Evolutionary conservation across 2,113 vertebrate species (phyloP).

Genomic region (Ceyx melanurus): DNA sequence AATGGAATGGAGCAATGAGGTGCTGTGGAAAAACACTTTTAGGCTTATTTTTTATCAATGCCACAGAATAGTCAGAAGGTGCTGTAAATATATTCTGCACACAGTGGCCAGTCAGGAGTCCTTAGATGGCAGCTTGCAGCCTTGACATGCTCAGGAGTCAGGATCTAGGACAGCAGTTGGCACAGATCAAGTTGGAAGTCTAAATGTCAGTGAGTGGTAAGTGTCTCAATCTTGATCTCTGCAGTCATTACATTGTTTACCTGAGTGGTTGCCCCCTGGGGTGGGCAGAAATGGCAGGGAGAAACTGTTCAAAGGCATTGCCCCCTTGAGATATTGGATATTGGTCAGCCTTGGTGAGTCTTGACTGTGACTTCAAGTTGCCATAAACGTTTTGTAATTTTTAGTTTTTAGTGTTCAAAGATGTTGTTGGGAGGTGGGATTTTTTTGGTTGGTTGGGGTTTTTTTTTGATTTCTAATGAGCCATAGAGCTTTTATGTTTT

Average conservation of each 20-base stretch:
- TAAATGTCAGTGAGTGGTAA: slow-evolving; percentile 57
- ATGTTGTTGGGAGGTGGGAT: too few relatives aligned
- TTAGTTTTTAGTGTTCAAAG: neutral
- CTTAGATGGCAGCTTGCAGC: slow-evolving; percentile 5
- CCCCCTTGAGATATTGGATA: neutral
- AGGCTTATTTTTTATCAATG: neutral
- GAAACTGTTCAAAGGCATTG: slow-evolving; percentile 24
- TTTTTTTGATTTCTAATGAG: neutral
- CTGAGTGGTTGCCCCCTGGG: slow-evolving; percentile 31
- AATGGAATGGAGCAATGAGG: neutral
- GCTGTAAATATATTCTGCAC: slow-evolving; percentile 4
- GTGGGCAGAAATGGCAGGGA: slow-evolving; percentile 57
- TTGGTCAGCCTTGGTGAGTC: neutral
- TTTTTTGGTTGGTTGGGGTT: too few relatives aligned
- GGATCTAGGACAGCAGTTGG: neutral
- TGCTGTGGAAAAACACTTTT: neutral
- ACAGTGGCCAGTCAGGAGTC: neutral
- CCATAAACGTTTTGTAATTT: neutral
- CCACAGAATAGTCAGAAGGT: neutral
- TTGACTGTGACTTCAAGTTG: neutral
- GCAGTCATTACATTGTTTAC: slow-evolving; percentile 31
- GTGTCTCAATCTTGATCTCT: slow-evolving; percentile 42
- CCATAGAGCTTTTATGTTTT: neutral
- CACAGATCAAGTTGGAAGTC: slow-evolving; percentile 38
- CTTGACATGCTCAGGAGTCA: slow-evolving; percentile 2